These are phyloP conservation scores for Hypothenemus hampei DNA, from an alignment of 1,140 invertebrate genomes.

Conservation along the genomic window DNA sequence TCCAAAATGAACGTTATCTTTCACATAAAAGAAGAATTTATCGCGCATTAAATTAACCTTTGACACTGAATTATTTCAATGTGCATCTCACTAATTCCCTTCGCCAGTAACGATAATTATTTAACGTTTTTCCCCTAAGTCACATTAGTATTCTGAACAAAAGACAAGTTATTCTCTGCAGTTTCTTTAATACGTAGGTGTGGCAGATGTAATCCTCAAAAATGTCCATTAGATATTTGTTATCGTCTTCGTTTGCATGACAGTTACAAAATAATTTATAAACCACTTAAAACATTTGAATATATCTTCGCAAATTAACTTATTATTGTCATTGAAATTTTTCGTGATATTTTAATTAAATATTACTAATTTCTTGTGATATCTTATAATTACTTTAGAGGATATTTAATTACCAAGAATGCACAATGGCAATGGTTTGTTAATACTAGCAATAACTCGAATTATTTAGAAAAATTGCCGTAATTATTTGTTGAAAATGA, in stretches of 20 bases:
- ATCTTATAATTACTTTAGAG: no score
- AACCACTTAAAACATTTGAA: neutral
- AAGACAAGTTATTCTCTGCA: conserved; percentile 1
- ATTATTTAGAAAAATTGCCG: no score
- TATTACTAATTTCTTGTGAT: no score
- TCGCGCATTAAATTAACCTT: neutral
- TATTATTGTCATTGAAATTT: no score
- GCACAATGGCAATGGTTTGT: no score
- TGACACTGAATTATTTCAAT: neutral
- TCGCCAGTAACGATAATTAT: neutral
- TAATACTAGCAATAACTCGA: no score
- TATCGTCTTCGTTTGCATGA: neutral
- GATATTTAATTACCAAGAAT: no score
- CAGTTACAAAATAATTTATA: neutral
- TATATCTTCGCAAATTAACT: neutral
- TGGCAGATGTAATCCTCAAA: conserved; percentile 8
- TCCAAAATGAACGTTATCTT: no score
- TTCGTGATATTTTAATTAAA: no score
- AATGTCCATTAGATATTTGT: conserved; percentile 6
- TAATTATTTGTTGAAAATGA: no score
- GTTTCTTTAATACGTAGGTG: conserved; percentile 3
- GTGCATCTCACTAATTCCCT: neutral
- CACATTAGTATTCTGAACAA: conserved; percentile 1
- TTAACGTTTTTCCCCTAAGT: neutral
- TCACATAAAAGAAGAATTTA: no score